Conservation (phyloP, 2,797 vertebrate species). For the Molossus alvarezi region DNA sequence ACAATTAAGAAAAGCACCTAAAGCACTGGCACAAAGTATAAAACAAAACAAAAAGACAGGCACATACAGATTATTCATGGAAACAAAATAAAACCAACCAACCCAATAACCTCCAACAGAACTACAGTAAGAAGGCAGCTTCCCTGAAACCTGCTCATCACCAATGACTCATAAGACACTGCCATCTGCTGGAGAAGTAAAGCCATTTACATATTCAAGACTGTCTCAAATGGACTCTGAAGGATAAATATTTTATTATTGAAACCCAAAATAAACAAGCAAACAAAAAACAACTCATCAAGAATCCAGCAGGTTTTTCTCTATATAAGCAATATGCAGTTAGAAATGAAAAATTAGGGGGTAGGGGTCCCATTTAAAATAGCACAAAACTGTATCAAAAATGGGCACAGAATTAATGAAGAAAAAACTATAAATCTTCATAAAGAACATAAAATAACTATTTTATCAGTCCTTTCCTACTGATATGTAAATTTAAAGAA, state of each 20-base stretch:
- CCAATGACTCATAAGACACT: neutral
- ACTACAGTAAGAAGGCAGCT: neutral
- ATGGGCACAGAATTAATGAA: neutral
- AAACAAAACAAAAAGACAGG: slow-evolving; percentile 4
- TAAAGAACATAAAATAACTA: slow-evolving; percentile 15
- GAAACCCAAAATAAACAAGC: neutral
- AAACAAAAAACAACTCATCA: neutral
- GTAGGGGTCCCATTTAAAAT: neutral
- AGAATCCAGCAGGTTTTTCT: neutral
- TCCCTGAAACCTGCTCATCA: neutral
- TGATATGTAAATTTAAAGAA: neutral
- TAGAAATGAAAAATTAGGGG: slow-evolving; percentile 3
- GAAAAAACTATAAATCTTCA: slow-evolving; percentile 3
- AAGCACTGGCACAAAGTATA: slow-evolving; percentile 37
- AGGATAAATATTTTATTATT: neutral
- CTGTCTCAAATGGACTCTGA: neutral
- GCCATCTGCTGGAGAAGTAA: slow-evolving; percentile 70
- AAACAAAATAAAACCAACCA: slow-evolving; percentile 38
- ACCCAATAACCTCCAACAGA: neutral
- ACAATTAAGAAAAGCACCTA: slow-evolving; percentile 17
- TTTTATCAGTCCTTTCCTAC: neutral
- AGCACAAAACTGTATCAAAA: slow-evolving; percentile 12
- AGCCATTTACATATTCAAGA: neutral
- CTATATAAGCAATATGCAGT: neutral
- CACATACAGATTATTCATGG: neutral